Percentiles rank a stretch among this genome's conserved stretches.
Evolutionary conservation across 2,888 invertebrate genomes (phyloP).

Genomic region (Ophonus ardosiacus): DNA sequence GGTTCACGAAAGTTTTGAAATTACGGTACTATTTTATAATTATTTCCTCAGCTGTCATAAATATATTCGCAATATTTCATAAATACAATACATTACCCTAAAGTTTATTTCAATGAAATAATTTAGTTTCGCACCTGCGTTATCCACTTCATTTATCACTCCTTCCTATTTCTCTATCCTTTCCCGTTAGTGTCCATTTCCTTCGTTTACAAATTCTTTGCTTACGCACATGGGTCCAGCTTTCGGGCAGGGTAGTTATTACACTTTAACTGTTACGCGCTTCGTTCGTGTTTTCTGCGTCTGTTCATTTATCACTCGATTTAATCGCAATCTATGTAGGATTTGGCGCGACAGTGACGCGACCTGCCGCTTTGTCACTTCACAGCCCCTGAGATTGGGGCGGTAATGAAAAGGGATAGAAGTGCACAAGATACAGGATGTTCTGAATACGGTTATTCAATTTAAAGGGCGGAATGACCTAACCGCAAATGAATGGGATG

Average conservation of each 20-base stretch:
- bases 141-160: background rate
- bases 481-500: background rate
- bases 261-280: background rate
- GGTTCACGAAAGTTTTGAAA: background rate
- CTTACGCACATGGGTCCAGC: conserved; percentile 4
- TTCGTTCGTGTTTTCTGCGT: conserved; percentile 50
- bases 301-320: conserved; percentile 61
- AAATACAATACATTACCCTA: background rate
- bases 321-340: conserved; percentile 57
- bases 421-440: background rate
- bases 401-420: conserved; percentile 33
- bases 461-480: background rate
- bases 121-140: background rate
- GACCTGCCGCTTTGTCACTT: conserved; percentile 46
- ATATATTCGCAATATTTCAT: background rate
- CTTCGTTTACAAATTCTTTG: conserved; percentile 4
- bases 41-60: background rate
- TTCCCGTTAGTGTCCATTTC: background rate
- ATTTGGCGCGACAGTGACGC: conserved; percentile 36
- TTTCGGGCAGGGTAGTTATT: conserved; percentile 12
- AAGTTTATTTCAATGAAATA: background rate
- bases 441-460: conserved; percentile 39
- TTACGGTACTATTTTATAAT: background rate
- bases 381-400: background rate
- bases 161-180: background rate